A percentile compares a stretch with the other conserved stretches of the same genome.
phyloP scores from a whole-genome alignment of 2,888 invertebrate genomes.

The Malthinus seriepunctatus region DNA sequence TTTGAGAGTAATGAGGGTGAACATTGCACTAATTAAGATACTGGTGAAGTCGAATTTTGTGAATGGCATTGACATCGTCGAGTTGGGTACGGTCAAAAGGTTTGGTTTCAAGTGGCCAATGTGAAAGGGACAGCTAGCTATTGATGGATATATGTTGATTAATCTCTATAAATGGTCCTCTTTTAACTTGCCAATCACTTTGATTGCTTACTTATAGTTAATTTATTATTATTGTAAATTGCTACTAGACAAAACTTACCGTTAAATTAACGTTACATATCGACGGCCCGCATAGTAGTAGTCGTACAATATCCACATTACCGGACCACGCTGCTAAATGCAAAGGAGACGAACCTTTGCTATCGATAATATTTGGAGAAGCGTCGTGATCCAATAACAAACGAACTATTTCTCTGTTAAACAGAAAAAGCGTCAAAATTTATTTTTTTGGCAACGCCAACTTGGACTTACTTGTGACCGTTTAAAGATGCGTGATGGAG shows the following conservation, averaged over 20 bases:
- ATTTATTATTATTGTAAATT: slow-evolving; percentile 23
- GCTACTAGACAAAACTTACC: slow-evolving; percentile 58
- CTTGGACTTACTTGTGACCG: slow-evolving; percentile 77
- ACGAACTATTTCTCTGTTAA: slow-evolving; percentile 79
- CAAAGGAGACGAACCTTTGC: slow-evolving; percentile 88
- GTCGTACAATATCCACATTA: slow-evolving; percentile 82
- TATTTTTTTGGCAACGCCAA: neutral
- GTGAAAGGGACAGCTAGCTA: slow-evolving; percentile 47
- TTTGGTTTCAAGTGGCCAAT: slow-evolving; percentile 46
- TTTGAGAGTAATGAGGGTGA: slow-evolving; percentile 37
- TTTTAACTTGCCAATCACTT: slow-evolving; percentile 42
- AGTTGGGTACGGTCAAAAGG: slow-evolving; percentile 39
- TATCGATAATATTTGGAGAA: slow-evolving; percentile 85
- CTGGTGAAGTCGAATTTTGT: slow-evolving; percentile 29
- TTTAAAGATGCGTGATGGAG: slow-evolving; percentile 93
- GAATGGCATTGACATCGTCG: slow-evolving; percentile 38
- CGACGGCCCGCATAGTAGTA: slow-evolving; percentile 80
- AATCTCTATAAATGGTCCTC: slow-evolving; percentile 46
- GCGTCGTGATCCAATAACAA: slow-evolving; percentile 84
- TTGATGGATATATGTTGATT: slow-evolving; percentile 44
- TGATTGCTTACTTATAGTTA: slow-evolving; percentile 45
- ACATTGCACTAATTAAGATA: slow-evolving; percentile 42
- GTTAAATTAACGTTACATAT: slow-evolving; percentile 83
- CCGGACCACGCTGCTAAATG: slow-evolving; percentile 96
- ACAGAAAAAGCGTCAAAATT: slow-evolving; percentile 15